phyloP scores from a whole-genome alignment of 2,888 invertebrate species.

The Cybosia mesomella region DNA sequence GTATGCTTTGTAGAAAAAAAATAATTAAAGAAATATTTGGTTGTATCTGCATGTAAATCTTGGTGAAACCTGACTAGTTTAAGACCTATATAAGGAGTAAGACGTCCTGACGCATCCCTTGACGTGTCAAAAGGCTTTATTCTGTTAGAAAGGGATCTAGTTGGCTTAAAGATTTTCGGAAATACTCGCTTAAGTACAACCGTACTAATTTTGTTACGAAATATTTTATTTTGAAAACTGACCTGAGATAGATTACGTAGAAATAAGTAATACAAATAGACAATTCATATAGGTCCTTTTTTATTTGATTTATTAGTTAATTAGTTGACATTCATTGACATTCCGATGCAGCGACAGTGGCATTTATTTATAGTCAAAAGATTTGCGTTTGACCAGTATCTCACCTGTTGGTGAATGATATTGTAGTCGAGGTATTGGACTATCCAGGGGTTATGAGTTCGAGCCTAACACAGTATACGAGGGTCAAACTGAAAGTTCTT shows the following conservation, averaged over 20 bases:
- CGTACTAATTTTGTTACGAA: not conserved
- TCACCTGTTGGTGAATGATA: no score
- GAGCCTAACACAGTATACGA: no score
- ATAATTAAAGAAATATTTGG: not conserved
- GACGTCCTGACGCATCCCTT: not conserved
- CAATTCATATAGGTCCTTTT: not conserved
- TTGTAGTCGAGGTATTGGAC: no score
- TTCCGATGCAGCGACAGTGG: no score
- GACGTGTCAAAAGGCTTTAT: not conserved
- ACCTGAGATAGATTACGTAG: not conserved
- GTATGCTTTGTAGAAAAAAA: no score
- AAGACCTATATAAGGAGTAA: not conserved
- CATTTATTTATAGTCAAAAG: no score
- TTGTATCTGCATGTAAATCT: not conserved
- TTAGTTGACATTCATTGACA: no score
- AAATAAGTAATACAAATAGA: not conserved
- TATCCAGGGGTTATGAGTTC: no score
- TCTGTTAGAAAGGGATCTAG: not conserved
- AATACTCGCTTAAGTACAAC: not conserved
- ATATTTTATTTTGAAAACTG: not conserved
- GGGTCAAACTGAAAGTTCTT: no score
- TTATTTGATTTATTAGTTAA: no score
- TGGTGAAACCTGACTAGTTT: not conserved
- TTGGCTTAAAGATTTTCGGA: not conserved
- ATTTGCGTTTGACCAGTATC: no score